phyloP scores from a whole-genome alignment of 2,797 vertebrate species.

The Cottoperca gobio region DNA sequence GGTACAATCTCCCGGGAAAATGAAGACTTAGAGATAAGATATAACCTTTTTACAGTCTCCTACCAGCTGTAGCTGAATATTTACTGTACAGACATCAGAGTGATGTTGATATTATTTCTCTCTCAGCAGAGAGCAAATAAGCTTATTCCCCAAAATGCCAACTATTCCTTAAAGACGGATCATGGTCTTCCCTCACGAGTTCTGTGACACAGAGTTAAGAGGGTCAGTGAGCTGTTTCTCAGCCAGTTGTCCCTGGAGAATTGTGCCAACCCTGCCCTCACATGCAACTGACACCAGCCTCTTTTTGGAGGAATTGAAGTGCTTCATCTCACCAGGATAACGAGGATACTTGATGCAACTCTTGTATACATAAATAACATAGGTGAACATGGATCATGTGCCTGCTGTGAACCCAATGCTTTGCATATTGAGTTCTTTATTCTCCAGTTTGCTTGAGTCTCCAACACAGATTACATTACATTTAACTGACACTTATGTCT shows the following conservation, averaged over 20 bases:
- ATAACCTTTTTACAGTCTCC: background rate
- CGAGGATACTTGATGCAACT: background rate
- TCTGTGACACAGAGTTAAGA: conserved; percentile 9
- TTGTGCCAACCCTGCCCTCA: background rate
- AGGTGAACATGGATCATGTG: background rate
- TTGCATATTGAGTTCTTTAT: conserved; percentile 5
- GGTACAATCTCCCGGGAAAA: no score
- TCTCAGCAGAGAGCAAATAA: background rate
- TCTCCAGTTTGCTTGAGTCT: background rate
- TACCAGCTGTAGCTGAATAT: background rate
- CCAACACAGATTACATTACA: background rate
- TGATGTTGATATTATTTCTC: background rate
- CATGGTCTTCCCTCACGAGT: background rate
- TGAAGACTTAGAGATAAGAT: no score
- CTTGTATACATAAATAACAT: background rate
- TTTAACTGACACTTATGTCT: no score
- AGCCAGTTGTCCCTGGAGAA: conserved; percentile 10
- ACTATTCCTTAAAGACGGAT: background rate
- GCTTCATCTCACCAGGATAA: background rate
- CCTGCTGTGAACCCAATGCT: background rate
- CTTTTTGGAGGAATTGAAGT: background rate
- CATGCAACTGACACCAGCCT: conserved; percentile 2
- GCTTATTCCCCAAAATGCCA: background rate
- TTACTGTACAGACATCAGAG: background rate
- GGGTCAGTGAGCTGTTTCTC: conserved; percentile 1